phyloP scores from a whole-genome alignment of 2,888 invertebrate genomes.

The Diplolepis rosae region DNA sequence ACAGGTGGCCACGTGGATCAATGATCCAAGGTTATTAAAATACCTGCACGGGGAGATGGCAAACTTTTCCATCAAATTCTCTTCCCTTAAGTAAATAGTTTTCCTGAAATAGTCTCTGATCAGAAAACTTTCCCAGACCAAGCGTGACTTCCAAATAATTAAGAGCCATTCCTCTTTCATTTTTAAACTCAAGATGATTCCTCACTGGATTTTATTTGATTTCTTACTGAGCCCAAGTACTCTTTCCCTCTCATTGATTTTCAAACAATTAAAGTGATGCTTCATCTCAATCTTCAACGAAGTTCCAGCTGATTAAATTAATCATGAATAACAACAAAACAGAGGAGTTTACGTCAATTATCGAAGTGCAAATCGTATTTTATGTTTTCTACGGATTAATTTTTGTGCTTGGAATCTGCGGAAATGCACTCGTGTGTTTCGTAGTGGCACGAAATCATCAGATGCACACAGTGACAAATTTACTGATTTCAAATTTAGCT shows the following conservation, averaged over 20 bases:
- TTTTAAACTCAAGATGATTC: background rate
- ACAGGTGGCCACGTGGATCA: constrained; percentile 48
- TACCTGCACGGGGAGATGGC: background rate
- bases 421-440: constrained; percentile 93
- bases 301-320: constrained; percentile 30
- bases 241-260: background rate
- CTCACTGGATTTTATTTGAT: background rate
- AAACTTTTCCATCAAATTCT: background rate
- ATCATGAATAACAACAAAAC: constrained; percentile 9
- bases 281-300: no score
- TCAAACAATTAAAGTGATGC: background rate
- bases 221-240: background rate
- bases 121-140: background rate
- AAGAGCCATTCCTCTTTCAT: background rate
- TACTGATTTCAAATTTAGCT: constrained; percentile 97
- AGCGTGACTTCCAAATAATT: background rate
- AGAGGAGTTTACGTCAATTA: constrained; percentile 62
- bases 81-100: background rate
- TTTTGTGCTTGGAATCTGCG: constrained; percentile 91
- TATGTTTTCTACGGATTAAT: constrained; percentile 85
- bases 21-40: background rate
- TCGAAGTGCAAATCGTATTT: constrained; percentile 83
- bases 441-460: constrained; percentile 94
- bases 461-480: constrained; percentile 98
- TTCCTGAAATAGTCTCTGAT: no score